phyloP scores from a whole-genome alignment of 2,888 invertebrate species.

The Cheiracanthium punctorium region DNA sequence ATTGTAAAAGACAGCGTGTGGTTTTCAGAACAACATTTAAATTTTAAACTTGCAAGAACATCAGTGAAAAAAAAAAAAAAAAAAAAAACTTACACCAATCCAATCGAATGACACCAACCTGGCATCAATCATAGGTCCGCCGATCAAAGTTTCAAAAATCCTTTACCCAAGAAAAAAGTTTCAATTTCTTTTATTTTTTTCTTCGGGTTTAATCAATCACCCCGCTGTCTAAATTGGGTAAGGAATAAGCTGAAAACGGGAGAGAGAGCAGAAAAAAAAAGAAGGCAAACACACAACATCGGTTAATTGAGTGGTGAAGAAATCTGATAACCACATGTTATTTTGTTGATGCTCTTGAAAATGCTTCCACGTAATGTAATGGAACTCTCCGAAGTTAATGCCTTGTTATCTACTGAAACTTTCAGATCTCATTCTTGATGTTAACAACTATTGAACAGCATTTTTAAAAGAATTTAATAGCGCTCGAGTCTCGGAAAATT shows the following conservation, averaged over 20 bases:
- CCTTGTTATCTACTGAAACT: too few species aligned
- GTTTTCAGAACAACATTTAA: background rate
- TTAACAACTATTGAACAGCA: too few species aligned
- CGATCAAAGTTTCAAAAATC: constrained; percentile 36
- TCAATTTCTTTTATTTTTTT: constrained; percentile 21
- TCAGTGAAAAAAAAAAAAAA: background rate
- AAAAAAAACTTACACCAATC: background rate
- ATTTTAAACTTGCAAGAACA: background rate
- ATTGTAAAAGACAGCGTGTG: background rate
- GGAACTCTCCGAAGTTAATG: too few species aligned
- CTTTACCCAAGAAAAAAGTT: constrained; percentile 37
- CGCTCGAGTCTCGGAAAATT: too few species aligned
- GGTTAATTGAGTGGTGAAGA: background rate
- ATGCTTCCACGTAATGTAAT: too few species aligned
- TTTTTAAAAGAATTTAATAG: too few species aligned
- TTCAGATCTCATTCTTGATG: too few species aligned
- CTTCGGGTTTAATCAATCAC: constrained; percentile 53
- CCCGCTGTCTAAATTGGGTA: background rate
- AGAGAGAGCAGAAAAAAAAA: too few species aligned
- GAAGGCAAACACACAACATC: background rate
- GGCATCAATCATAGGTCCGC: constrained; percentile 50
- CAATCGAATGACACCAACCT: constrained; percentile 26
- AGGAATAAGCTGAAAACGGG: background rate
- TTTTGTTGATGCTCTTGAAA: too few species aligned
- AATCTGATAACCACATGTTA: background rate